Base-by-base conservation (phyloP, 2,888 invertebrate species). In the Syrista parreyssii region DNA sequence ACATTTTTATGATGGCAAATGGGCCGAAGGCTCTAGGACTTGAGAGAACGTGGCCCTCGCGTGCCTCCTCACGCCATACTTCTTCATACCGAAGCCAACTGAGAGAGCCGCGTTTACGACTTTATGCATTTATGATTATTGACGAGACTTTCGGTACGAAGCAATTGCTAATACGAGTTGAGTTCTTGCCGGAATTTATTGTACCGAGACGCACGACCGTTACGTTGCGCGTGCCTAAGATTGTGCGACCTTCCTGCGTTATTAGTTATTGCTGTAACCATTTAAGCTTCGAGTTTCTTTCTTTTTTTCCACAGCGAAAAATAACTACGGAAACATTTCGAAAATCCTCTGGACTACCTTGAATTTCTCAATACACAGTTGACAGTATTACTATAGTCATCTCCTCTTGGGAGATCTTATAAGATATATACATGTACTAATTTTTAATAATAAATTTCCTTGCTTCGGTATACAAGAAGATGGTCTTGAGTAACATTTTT, bases 81-180 rank as follows among this genome's bases (percentile, higher is more conserved):
- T 71, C 33, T 0, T 71, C 33, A 31, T 71, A 31, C 71, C 71
- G 31, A 12, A 71, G 15, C 78, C 69, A 68, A 33, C 75, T 30
- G 55, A 55, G 55, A 55, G 55, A 72, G 74, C 40, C 34, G 73
- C 76, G 74, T 84, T 85, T 83, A 83, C 79, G 76, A 74, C 34
- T 88, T 87, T 85, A 86, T 87, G 84, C 82, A 78, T 87, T 88
- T 86, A 87, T 80, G 86, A 87, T 88, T 87, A 87, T 89, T 85
- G 86, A 79, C 81, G 72, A 78, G 74, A 71, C 55, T 55, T 55
- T 55, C 23, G 55, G 55, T 55, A 55, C 55, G 55, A 55, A 55
- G 55, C 55, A 55, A 55, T 55, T 23, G 55, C 23, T 55, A 55
- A 55, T 55, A 55, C 55, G 55, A 55, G 55, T 55, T 9, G 55